Percentiles rank a stretch among this genome's conserved stretches.
Conservation (phyloP, 2,888 invertebrate species). For the Phytoseiulus persimilis region DNA sequence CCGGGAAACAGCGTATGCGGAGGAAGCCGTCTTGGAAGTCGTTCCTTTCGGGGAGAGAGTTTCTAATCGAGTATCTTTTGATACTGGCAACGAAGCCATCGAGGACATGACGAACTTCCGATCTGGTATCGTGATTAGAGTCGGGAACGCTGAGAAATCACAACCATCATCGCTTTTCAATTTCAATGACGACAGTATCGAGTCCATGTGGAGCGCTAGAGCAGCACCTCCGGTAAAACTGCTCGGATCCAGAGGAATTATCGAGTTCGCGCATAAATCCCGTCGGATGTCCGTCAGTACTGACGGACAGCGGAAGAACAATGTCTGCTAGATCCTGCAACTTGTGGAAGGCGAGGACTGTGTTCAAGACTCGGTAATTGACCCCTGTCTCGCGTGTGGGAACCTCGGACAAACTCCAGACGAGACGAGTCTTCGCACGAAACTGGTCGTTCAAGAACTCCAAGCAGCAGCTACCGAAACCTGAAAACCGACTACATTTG, state of each 20-base stretch:
- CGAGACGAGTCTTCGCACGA: neutral
- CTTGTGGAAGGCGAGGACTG: neutral
- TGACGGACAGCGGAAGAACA: constrained; percentile 15
- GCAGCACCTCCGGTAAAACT: constrained; percentile 12
- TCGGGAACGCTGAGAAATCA: neutral
- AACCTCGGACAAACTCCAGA: constrained; percentile 16
- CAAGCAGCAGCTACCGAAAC: neutral
- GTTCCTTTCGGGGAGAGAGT: neutral
- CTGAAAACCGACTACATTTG: neutral
- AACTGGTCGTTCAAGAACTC: neutral
- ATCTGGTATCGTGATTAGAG: neutral
- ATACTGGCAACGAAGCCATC: neutral
- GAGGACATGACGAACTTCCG: constrained; percentile 10
- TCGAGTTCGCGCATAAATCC: neutral
- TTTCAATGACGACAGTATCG: constrained; percentile 6
- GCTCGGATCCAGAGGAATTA: constrained; percentile 9
- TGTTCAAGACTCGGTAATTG: neutral
- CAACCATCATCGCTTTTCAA: constrained; percentile 16
- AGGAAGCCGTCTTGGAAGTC: neutral
- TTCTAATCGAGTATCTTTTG: constrained; percentile 27
- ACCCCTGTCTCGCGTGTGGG: neutral
- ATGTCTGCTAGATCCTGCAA: constrained; percentile 10
- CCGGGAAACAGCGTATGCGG: constrained; percentile 15
- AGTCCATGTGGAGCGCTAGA: constrained; percentile 10
- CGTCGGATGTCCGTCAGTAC: neutral